These are phyloP conservation scores for Ectemnius cavifrons DNA, from an alignment of 2,888 invertebrate genomes.

Conservation along the genomic window DNA sequence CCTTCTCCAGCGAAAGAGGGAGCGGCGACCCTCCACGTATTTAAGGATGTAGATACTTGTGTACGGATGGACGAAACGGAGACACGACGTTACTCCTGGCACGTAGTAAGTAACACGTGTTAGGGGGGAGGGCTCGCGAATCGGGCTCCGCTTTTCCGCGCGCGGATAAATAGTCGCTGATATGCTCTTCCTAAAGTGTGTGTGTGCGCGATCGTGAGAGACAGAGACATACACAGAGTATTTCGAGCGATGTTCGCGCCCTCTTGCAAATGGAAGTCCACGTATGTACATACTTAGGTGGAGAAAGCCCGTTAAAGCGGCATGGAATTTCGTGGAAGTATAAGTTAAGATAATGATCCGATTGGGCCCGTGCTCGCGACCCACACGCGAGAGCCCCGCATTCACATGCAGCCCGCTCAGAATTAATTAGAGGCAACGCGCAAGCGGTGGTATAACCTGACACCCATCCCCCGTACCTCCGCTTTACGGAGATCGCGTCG, in stretches of 20 bases:
- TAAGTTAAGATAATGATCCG: slow-evolving; percentile 56
- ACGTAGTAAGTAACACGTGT: slow-evolving; percentile 63
- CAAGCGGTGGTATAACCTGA: neutral
- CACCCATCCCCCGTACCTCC: neutral
- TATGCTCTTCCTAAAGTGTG: too few species aligned
- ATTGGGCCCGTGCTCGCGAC: slow-evolving; percentile 27
- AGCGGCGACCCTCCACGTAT: too few species aligned
- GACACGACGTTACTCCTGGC: slow-evolving; percentile 55
- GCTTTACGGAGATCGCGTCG: neutral
- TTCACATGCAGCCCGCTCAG: neutral
- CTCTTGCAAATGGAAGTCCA: too few species aligned
- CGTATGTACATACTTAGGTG: too few species aligned
- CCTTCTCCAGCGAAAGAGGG: slow-evolving; percentile 20
- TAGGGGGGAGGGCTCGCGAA: slow-evolving; percentile 50
- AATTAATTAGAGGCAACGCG: neutral
- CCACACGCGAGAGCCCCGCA: too few species aligned
- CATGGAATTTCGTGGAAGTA: slow-evolving; percentile 56
- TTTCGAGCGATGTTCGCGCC: too few species aligned
- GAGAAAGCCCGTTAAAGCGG: slow-evolving; percentile 19
- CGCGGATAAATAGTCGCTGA: slow-evolving; percentile 49
- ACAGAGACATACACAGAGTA: too few species aligned
- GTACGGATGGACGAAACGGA: slow-evolving; percentile 24
- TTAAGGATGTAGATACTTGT: neutral
- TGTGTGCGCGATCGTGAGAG: too few species aligned
- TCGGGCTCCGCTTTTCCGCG: slow-evolving; percentile 35